Percentiles rank a stretch among this genome's conserved stretches.
These are phyloP conservation scores for Bedellia somnulentella DNA, from an alignment of 2,888 invertebrate species.

Conservation along the genomic window DNA sequence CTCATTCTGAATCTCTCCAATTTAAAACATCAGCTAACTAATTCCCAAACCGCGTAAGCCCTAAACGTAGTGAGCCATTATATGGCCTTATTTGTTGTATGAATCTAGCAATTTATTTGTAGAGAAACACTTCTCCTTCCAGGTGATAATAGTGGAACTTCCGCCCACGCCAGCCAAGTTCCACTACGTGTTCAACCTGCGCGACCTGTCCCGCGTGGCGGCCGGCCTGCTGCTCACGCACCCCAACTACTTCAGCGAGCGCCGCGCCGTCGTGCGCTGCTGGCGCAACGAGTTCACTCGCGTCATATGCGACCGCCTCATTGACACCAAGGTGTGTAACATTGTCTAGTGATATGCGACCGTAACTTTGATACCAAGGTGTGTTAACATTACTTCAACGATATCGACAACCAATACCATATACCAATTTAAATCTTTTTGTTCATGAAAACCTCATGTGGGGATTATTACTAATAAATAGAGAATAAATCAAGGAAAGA, in stretches of 20 bases:
- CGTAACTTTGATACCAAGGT: background rate
- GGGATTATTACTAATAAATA: too few relatives aligned
- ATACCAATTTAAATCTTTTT: too few relatives aligned
- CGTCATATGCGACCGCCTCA: slow-evolving; percentile 86
- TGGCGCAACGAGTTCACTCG: slow-evolving; percentile 91
- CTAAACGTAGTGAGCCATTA: too few relatives aligned
- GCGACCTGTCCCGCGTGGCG: slow-evolving; percentile 84
- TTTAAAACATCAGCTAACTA: too few relatives aligned
- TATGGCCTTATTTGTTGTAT: too few relatives aligned
- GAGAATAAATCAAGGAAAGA: too few relatives aligned
- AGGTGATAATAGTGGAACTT: slow-evolving; percentile 73
- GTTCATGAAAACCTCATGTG: too few relatives aligned
- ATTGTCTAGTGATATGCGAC: background rate
- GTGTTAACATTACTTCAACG: too few relatives aligned
- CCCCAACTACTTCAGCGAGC: slow-evolving; percentile 67
- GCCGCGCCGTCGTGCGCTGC: slow-evolving; percentile 74
- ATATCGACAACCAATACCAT: too few relatives aligned
- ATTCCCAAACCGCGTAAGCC: too few relatives aligned
- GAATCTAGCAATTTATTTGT: too few relatives aligned
- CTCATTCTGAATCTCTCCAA: too few relatives aligned
- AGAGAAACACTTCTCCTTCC: slow-evolving; percentile 11
- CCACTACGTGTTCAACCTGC: slow-evolving; percentile 92
- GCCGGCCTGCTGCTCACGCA: slow-evolving; percentile 80
- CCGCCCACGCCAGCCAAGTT: slow-evolving; percentile 93
- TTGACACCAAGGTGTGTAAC: slow-evolving; percentile 50